These are phyloP conservation scores for Petrocephalus microphthalmus DNA, from an alignment of 2,113 vertebrate genomes.

Conservation along the genomic window DNA sequence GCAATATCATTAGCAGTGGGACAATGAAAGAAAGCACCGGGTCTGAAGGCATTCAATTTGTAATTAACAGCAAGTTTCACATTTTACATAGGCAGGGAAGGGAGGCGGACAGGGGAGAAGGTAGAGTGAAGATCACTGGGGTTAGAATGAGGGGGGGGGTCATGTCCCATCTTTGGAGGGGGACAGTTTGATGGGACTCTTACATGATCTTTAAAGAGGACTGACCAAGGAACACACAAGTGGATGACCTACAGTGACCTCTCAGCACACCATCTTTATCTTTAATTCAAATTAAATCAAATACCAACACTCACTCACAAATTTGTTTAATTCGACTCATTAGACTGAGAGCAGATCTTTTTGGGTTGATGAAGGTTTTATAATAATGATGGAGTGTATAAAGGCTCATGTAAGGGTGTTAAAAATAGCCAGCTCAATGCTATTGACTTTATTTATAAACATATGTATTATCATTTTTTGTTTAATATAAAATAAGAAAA, in stretches of 20 bases:
- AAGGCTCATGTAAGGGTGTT: neutral
- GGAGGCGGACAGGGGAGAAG: neutral
- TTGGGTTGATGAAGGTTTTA: neutral
- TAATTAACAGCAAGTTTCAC: neutral
- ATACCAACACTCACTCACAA: neutral
- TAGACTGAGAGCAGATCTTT: neutral
- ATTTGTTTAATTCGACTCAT: neutral
- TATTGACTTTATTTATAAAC: neutral
- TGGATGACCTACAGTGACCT: neutral
- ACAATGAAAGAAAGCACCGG: neutral
- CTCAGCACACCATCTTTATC: neutral
- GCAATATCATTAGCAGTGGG: neutral
- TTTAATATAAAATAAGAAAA: neutral
- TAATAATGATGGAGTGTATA: neutral
- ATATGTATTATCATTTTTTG: neutral
- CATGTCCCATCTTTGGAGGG: neutral
- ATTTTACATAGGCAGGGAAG: neutral
- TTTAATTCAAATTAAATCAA: neutral
- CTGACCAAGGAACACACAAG: neutral
- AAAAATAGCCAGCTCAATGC: neutral
- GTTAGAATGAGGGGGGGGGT: neutral
- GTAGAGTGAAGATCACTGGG: neutral
- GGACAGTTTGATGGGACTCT: too few relatives aligned
- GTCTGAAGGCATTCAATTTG: neutral
- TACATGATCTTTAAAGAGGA: neutral